A percentile compares a stretch with the other conserved stretches of the same genome.
phyloP scores from a whole-genome alignment of 2,797 vertebrate species.

The Tenualosa thibaudeaui region DNA sequence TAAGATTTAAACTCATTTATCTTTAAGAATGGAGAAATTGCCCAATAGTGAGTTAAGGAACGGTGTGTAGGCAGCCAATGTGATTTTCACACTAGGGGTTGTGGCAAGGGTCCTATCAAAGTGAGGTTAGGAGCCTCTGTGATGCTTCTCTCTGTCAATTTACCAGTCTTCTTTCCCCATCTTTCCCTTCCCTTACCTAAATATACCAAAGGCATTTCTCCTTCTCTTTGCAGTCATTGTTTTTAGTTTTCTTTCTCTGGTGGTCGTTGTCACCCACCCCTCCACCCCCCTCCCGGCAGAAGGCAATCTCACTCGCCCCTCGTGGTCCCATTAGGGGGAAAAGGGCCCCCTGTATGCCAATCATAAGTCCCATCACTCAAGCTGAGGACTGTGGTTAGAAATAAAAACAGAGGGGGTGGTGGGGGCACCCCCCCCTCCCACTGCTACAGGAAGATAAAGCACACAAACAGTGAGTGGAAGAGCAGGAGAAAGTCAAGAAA shows the following conservation, averaged over 20 bases:
- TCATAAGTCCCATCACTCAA: conserved; percentile 24
- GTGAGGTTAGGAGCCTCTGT: conserved; percentile 2
- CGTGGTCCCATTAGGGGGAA: conserved; percentile 20
- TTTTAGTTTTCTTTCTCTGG: neutral
- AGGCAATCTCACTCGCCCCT: conserved; percentile 20
- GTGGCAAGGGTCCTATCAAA: conserved; percentile 19
- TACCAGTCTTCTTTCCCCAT: neutral
- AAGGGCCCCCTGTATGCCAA: conserved; percentile 24
- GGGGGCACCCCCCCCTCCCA: neutral
- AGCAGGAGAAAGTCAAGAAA: conserved; percentile 14
- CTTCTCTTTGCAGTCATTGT: conserved; percentile 9
- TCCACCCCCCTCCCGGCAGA: neutral
- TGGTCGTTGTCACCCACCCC: conserved; percentile 8
- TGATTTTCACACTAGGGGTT: conserved; percentile 12
- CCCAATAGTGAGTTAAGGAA: conserved; percentile 12
- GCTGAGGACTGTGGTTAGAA: neutral
- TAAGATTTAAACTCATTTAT: conserved; percentile 2
- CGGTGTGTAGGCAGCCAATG: conserved; percentile 13
- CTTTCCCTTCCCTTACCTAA: neutral
- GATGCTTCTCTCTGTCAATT: conserved; percentile 21
- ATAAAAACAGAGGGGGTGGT: neutral
- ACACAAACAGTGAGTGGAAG: conserved; percentile 10
- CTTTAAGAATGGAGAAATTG: neutral
- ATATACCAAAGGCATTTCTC: conserved; percentile 18
- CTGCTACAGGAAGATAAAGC: conserved; percentile 12